Evolutionary conservation across 2,797 vertebrate species (phyloP).

Genomic region (Leuciscus waleckii): DNA sequence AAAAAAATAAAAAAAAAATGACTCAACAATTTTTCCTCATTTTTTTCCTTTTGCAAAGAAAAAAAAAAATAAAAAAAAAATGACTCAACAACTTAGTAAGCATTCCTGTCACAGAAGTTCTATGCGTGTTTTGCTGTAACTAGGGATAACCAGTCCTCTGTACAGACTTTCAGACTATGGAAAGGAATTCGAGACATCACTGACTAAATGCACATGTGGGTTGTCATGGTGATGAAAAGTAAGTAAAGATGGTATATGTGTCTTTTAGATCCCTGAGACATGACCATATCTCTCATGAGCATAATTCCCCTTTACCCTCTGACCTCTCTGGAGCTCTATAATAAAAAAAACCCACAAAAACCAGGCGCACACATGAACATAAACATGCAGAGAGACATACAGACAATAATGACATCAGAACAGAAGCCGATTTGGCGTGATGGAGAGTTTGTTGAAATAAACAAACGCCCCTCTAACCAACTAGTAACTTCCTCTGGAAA

Average conservation of each 20-base stretch:
- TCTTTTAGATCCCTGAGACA: not conserved
- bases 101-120: slow-evolving; percentile 66
- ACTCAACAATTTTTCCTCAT: slow-evolving; percentile 66
- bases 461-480: slow-evolving; percentile 6
- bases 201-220: slow-evolving; percentile 38
- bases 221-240: slow-evolving; percentile 29
- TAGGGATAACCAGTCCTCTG: slow-evolving; percentile 63
- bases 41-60: no score
- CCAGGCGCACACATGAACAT: not conserved
- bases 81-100: slow-evolving; percentile 69
- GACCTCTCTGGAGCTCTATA: not conserved
- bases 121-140: slow-evolving; percentile 68
- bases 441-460: slow-evolving; percentile 14
- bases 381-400: slow-evolving; percentile 27
- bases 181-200: slow-evolving; percentile 46
- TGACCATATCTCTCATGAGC: slow-evolving; percentile 20
- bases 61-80: no score
- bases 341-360: not conserved
- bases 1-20: slow-evolving; percentile 25
- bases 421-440: not conserved
- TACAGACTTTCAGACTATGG: slow-evolving; percentile 31
- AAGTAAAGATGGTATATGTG: not conserved
- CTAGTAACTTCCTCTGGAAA: slow-evolving; percentile 17
- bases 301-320: slow-evolving; percentile 2
- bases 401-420: slow-evolving; percentile 7